Evolutionary conservation across 2,113 vertebrate species (phyloP).

Genomic region (Columba janthina): DNA sequence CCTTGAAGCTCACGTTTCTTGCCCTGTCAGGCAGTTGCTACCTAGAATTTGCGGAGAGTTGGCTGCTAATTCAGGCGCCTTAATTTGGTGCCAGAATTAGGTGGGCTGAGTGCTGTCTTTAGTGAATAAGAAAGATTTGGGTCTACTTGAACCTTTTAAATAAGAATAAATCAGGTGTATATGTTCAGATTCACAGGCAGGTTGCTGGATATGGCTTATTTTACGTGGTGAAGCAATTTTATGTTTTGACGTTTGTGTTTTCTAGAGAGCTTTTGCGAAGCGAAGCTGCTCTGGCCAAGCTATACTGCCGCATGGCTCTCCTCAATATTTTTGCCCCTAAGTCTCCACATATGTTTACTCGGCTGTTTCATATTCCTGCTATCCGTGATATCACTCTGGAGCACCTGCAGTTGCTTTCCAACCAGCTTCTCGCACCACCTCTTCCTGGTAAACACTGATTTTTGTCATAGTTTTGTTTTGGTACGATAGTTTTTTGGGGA

Average conservation of each 20-base stretch:
- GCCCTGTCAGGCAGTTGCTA: background rate
- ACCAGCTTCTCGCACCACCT: constrained; percentile 94
- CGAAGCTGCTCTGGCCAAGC: constrained; percentile 88
- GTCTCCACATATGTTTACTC: constrained; percentile 92
- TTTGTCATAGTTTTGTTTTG: background rate
- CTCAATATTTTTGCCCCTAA: constrained; percentile 98
- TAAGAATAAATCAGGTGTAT: background rate
- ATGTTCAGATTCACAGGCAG: background rate
- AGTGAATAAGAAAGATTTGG: background rate
- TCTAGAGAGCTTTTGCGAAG: constrained; percentile 91
- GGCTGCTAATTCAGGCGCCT: background rate
- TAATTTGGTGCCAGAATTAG: background rate
- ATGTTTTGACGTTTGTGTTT: background rate
- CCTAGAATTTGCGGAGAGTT: background rate
- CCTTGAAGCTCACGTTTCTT: background rate
- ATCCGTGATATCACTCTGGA: constrained; percentile 96
- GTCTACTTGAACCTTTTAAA: background rate
- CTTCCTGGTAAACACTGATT: constrained; percentile 83
- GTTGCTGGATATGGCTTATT: background rate
- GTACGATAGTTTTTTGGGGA: background rate
- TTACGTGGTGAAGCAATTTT: background rate
- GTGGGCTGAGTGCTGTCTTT: background rate
- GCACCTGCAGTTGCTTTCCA: constrained; percentile 95
- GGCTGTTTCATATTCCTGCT: constrained; percentile 95
- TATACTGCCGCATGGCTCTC: constrained; percentile 95